Percentiles rank a stretch among this genome's conserved stretches.
Evolutionary conservation across 2,888 invertebrate species (phyloP).

Genomic region (Leptothorax acervorum): DNA sequence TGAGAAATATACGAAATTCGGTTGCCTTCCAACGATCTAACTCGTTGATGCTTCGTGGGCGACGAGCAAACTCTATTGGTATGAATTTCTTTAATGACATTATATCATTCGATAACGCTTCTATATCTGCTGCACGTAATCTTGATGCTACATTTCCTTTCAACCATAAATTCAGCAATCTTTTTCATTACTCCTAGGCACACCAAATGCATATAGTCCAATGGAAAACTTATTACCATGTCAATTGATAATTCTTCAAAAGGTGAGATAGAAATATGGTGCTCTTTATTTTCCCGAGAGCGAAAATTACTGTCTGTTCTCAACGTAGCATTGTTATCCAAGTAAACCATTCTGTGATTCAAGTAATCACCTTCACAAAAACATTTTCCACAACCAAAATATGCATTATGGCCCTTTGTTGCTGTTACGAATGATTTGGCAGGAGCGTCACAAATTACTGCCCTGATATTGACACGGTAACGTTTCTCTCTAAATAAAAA

Average conservation of each 20-base stretch:
- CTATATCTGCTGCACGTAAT: too few species aligned
- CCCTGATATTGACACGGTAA: not conserved
- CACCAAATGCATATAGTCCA: not conserved
- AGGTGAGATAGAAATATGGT: not conserved
- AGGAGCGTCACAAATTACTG: conserved; percentile 16
- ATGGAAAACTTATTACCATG: not conserved
- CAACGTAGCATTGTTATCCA: not conserved
- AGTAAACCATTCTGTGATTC: conserved; percentile 9
- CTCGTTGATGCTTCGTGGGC: not conserved
- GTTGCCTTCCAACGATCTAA: conserved; percentile 2
- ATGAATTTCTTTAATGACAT: not conserved
- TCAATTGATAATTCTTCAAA: not conserved
- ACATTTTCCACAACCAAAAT: conserved; percentile 23
- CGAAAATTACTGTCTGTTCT: conserved; percentile 13
- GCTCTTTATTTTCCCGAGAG: not conserved
- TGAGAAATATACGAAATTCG: conserved; percentile 7
- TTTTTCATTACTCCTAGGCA: not conserved
- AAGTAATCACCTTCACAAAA: not conserved
- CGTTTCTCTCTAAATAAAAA: not conserved
- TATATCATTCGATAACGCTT: not conserved
- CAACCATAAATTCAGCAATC: too few species aligned
- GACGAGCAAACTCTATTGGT: not conserved
- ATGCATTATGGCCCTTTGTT: conserved; percentile 9
- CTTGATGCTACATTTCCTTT: too few species aligned
- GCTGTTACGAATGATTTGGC: conserved; percentile 11